Percentiles rank a stretch among this genome's conserved stretches.
These are phyloP conservation scores for Aphidoletes aphidimyza DNA, from an alignment of 2,888 invertebrate genomes.

Conservation along the genomic window DNA sequence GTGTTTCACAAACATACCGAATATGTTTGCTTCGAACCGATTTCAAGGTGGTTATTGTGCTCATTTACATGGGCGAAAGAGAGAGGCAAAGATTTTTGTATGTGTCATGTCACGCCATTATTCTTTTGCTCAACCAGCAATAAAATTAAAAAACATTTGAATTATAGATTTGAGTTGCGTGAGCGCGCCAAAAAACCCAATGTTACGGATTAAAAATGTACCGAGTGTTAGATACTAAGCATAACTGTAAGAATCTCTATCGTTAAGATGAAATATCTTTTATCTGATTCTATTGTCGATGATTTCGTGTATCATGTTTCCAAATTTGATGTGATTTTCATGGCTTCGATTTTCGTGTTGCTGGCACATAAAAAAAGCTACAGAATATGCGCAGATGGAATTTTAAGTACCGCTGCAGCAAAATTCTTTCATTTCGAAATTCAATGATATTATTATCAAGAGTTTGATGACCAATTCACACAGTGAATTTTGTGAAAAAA, in stretches of 20 bases:
- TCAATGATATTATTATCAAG: background rate
- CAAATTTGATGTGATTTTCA: slow-evolving; percentile 29
- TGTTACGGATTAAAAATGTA: background rate
- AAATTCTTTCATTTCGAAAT: background rate
- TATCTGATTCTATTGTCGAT: background rate
- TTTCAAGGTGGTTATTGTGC: background rate
- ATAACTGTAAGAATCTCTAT: background rate
- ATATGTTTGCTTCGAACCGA: background rate
- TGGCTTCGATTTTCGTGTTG: background rate
- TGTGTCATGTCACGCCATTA: slow-evolving; percentile 25
- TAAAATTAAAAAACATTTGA: background rate
- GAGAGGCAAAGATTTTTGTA: background rate
- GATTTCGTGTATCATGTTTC: background rate
- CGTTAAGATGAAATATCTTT: background rate
- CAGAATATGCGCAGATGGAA: background rate
- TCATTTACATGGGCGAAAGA: background rate
- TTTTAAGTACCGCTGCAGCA: background rate
- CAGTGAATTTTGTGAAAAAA: slow-evolving; percentile 22
- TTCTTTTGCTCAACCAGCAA: slow-evolving; percentile 6
- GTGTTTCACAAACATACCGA: background rate
- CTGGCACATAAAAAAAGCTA: background rate
- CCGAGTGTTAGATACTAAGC: too few relatives aligned
- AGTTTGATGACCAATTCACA: slow-evolving; percentile 29
- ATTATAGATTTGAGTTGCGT: slow-evolving; percentile 1
- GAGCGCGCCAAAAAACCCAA: background rate